Base-by-base conservation (phyloP, 2,888 invertebrate genomes). In the Plutella xylostella region DNA sequence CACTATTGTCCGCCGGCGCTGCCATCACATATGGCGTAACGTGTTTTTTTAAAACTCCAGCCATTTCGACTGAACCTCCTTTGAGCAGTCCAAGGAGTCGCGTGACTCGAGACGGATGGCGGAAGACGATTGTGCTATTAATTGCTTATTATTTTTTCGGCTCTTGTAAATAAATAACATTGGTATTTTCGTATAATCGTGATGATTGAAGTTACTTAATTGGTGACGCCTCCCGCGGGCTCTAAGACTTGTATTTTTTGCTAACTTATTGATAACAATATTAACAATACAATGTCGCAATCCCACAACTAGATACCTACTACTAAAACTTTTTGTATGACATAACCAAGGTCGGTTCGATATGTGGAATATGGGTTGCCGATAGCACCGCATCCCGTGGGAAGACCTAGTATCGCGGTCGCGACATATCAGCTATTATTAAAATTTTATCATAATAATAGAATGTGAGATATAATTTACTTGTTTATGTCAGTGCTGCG, bases 21-120 rank as follows among this genome's bases (percentile, higher is more conserved):
- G 62, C 55, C 56, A 54, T 68, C 65, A 72, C 83, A 83, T 83
- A 83, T 83, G 83, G 82, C 71, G 80, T 80, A 43, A 79, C 82
- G 77, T 79, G 72, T 68, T 61, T 68, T 61, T 61, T 65, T 37
- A 28, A 9, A 28, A 28, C 4, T n/a, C n/a, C n/a, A 68, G 64
- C 62, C 73, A 77, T 79, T 79, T 80, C 78, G 43, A 62, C 30
- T 62, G 55, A 61, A 58, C 59, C 63, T 53, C 61, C 66, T 67
- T 63, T 58, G 58, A 61, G 37, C 45, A 55, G 59, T 63, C 61
- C 65, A 69, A 64, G 66, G 65, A 72, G 72, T 77, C 58, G 76
- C 79, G 77, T 79, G 78, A 71, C 72, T 57, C 58, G 47, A 51
- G 46, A 55, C 21, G 56, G 58, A 60, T 62, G 58, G 58, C 65